A percentile compares a stretch with the other conserved stretches of the same genome.
phyloP scores from a whole-genome alignment of 2,888 invertebrate genomes.

The Hoplodrina blanda region DNA sequence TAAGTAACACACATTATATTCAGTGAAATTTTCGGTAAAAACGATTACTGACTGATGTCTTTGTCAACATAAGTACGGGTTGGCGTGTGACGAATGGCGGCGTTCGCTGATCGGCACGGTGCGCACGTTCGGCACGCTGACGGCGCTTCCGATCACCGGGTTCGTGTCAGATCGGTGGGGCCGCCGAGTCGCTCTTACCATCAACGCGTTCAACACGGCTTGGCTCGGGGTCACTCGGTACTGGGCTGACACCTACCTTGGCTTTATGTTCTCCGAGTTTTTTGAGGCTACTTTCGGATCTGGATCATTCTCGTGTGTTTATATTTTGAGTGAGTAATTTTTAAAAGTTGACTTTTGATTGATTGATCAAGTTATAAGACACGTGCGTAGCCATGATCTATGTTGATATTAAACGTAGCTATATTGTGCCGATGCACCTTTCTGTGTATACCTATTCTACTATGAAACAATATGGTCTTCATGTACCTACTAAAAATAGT shows the following conservation, averaged over 20 bases:
- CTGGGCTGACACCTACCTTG: constrained; percentile 91
- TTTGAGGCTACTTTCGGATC: constrained; percentile 92
- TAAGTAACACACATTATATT: constrained; percentile 65
- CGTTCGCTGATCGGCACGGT: constrained; percentile 93
- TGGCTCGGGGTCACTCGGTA: constrained; percentile 91
- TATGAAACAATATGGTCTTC: no score
- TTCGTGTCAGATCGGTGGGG: constrained; percentile 93
- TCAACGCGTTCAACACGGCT: constrained; percentile 90
- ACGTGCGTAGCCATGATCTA: no score
- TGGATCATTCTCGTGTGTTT: constrained; percentile 93
- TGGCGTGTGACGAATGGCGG: constrained; percentile 93
- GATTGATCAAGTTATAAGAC: no score
- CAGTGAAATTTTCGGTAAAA: background rate
- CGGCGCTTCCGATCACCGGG: constrained; percentile 92
- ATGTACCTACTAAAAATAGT: no score
- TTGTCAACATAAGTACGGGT: constrained; percentile 84
- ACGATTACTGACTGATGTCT: background rate
- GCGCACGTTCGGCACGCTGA: constrained; percentile 92
- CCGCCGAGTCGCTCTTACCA: constrained; percentile 89
- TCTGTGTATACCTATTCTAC: no score
- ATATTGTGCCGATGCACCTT: no score
- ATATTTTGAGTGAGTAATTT: constrained; percentile 91
- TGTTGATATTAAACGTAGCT: no score
- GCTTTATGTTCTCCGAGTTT: constrained; percentile 92
- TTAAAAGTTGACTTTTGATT: constrained; percentile 10